Evolutionary conservation across 1,140 invertebrate species (phyloP), one percentile per base, ranked within the genome.

Genomic region (Zeugodacus cucurbitae): DNA sequence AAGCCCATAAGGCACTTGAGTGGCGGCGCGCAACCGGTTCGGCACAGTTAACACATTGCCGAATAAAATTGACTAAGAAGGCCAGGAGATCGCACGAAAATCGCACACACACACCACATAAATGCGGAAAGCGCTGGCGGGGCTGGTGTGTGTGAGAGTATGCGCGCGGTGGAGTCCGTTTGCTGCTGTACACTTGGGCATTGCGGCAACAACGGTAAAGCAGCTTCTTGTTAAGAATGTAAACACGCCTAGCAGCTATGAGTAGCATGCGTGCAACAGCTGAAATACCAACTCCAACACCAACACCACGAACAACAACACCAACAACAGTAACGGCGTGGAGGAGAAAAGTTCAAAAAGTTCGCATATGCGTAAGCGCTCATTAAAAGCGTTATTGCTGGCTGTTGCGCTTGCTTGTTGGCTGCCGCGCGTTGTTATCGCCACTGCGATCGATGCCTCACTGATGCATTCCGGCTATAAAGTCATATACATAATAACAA

Each of bases 151-250:
- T n/a, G 3, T 10, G 64, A 29, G 32, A 10, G 32, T 37, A 22
- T 37, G 34, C 1, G 29, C n/a, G 22, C 58, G 58, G 58, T 22
- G 58, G 22, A 62, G 58, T 22, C 58, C 67, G 22, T 5, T 32
- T 74, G 32, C 17, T 8, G n/a, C 62, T 22, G 17, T 74, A 2
- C 22, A 82, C 37, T 82, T 54, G 34, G n/a, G 6, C 41, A 41
- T 34, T 82, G 74, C 37, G 74, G 41, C 74, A 82, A 82, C 41
- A 82, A 82, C 74, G 74, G 74, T 82, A 82, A 82, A 82, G 74
- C 26, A 82, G 74, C 74, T 44, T 34, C 74, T 82, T 82, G 74
- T 82, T 82, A 82, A 82, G 41, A 26, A 82, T 44, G 37, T 48
- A 37, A 48, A 34, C 26, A 82, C 41, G 74, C 74, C 74, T 82